These are phyloP conservation scores for Epinotia brunnichana DNA, from an alignment of 2,888 invertebrate species.

Conservation along the genomic window DNA sequence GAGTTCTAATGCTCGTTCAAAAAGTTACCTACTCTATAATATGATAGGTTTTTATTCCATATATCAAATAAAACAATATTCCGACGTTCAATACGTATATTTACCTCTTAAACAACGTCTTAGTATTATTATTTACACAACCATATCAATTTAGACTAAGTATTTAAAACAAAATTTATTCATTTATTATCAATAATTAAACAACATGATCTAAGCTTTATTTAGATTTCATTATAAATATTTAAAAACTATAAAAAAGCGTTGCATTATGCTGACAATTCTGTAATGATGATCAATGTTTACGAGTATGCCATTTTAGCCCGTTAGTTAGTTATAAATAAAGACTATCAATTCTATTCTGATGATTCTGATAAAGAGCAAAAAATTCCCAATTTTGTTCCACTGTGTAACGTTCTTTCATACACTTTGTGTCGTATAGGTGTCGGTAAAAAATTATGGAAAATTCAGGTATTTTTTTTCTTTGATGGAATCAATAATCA, in stretches of 20 bases:
- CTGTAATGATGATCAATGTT: background rate
- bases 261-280: conserved; percentile 32
- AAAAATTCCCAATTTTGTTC: too few species aligned
- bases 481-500: too few species aligned
- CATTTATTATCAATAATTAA: conserved; percentile 33
- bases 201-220: conserved; percentile 43
- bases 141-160: conserved; percentile 41
- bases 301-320: background rate
- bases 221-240: conserved; percentile 25
- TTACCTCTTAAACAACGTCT: conserved; percentile 70
- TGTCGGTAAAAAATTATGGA: too few species aligned
- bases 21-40: background rate
- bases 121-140: conserved; percentile 50
- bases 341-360: too few species aligned
- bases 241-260: conserved; percentile 26
- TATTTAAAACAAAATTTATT: conserved; percentile 37
- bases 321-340: background rate
- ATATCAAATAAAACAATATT: conserved; percentile 50
- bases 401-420: too few species aligned
- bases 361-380: too few species aligned
- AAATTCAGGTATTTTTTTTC: too few species aligned
- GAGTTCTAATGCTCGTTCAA: too few species aligned
- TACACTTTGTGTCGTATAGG: too few species aligned
- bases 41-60: background rate
- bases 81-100: conserved; percentile 73